Evolutionary conservation across 1,140 invertebrate genomes (phyloP), one percentile per base, ranked within the genome.

Genomic region (Cotesia chilonis): DNA sequence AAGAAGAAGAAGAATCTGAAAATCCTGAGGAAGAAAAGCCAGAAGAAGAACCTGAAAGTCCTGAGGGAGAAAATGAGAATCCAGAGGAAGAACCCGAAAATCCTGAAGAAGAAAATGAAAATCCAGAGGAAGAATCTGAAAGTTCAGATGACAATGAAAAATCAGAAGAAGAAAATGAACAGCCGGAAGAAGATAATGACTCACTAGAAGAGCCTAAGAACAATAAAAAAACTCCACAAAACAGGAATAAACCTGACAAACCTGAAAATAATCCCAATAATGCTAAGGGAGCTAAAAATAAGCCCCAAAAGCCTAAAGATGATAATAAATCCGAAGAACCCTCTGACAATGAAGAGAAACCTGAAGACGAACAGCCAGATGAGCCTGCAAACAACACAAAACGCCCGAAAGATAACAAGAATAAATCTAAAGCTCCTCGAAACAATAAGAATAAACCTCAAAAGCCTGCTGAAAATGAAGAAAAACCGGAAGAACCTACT

Each of bases 381-480:
- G 61, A 14, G 9, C 4, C 20, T 4, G 12, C 10, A n/a, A 55
- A 67, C 28, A 64, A 71, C 5, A 51, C 67, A 4, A 65, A 71
- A 20, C 54, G 67, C 4, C 9, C 66, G 2, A 36, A 68, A n/a
- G 28, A 57, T 47, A 47, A 6, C 37, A 2, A 4, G 17, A 61
- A 72, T 10, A 47, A 47, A 10, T 7, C 41, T 47, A 6, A n/a
- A 35, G 38, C 6, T 7, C 68, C 71, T 14, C 28, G 28, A 28
- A 28, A 28, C 1, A 28, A 28, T 55, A 2, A 2, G 17, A 61
- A 72, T 10, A 47, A 47, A 10, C 41, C 41, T 47, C 41, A n/a
- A 35, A 68, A 14, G 9, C 68, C 71, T 14, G 71, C 71, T 14
- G 71, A 72, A 36, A 52, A 68, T 38, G 54, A 72, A 2, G 71